Conservation (phyloP, 2,113 vertebrate species). For the Piaya cayana region DNA sequence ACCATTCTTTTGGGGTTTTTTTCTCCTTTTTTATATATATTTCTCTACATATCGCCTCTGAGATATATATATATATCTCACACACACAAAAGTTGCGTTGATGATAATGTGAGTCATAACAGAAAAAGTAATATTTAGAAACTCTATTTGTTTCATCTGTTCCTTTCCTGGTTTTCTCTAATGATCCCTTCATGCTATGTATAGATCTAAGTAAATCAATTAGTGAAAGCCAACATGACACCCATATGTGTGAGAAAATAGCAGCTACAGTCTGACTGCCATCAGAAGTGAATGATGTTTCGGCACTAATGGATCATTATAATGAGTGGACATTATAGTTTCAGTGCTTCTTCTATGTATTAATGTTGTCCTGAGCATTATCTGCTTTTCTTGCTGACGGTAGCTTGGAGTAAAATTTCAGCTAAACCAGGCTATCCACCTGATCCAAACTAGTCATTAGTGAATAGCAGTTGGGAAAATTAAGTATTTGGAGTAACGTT, state of each 20-base stretch:
- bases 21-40: neutral
- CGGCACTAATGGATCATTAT: neutral
- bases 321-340: neutral
- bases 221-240: neutral
- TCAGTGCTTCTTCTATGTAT: neutral
- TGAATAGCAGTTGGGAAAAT: neutral
- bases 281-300: neutral
- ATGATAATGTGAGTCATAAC: neutral
- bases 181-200: neutral
- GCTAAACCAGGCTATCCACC: neutral
- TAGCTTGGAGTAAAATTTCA: neutral
- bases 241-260: neutral
- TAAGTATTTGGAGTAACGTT: neutral
- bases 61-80: neutral
- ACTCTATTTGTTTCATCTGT: neutral
- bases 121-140: no score
- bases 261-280: neutral
- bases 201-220: neutral
- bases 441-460: neutral
- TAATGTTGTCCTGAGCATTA: neutral
- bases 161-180: neutral
- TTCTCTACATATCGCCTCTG: no score
- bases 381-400: neutral
- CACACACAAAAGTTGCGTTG: neutral
- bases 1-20: neutral